A percentile compares a stretch with the other conserved stretches of the same genome.
Conservation (phyloP, 2,888 invertebrate genomes). For the Spodoptera littoralis region DNA sequence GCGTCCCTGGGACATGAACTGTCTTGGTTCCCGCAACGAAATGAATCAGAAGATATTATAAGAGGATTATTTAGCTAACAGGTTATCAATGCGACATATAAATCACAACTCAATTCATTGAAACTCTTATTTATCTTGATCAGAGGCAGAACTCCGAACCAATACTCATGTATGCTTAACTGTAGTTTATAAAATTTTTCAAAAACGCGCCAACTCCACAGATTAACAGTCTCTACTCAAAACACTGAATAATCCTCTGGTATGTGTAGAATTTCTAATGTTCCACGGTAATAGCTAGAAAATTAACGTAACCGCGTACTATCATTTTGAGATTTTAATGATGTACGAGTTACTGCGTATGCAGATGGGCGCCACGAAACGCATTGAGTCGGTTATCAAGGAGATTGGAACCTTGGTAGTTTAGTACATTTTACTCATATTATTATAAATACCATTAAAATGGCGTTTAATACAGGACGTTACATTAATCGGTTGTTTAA, state of each 20-base stretch:
- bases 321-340: constrained; percentile 21
- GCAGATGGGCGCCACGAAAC: constrained; percentile 6
- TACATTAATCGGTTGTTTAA: background rate
- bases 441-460: constrained; percentile 6
- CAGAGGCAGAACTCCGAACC: too few species aligned
- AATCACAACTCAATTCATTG: too few species aligned
- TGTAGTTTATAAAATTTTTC: too few species aligned
- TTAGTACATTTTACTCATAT: constrained; percentile 12
- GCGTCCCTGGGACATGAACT: too few species aligned
- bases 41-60: too few species aligned
- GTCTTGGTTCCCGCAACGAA: too few species aligned
- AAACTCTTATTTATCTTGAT: too few species aligned
- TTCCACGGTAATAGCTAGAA: constrained; percentile 16
- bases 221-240: too few species aligned
- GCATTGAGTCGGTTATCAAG: constrained; percentile 28
- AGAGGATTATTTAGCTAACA: too few species aligned
- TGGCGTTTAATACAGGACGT: background rate
- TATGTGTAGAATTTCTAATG: constrained; percentile 16
- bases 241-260: constrained; percentile 6
- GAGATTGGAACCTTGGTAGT: constrained; percentile 23
- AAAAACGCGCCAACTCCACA: too few species aligned
- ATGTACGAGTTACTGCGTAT: constrained; percentile 28
- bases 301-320: constrained; percentile 19
- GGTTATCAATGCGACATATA: too few species aligned
- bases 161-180: too few species aligned